Conservation (phyloP, 2,888 invertebrate species). For the Dusona sp. region DNA sequence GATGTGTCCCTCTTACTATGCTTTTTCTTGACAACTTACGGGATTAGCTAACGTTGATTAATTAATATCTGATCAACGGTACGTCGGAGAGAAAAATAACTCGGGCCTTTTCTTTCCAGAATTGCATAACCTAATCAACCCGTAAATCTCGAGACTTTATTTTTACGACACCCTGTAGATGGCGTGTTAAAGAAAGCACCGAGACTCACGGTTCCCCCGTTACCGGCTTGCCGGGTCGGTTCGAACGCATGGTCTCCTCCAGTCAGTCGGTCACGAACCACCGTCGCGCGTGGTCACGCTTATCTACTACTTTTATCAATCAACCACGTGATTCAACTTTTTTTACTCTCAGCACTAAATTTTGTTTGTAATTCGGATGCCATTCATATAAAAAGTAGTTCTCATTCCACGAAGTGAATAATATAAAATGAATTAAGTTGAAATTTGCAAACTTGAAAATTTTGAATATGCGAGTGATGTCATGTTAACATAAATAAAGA, state of each 20-base stretch:
- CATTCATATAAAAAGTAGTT: neutral
- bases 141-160: neutral
- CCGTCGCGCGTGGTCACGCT: conserved; percentile 64
- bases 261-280: conserved; percentile 73
- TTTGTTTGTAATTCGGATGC: neutral
- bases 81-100: neutral
- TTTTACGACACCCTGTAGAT: neutral
- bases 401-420: neutral
- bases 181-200: conserved; percentile 20
- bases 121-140: neutral
- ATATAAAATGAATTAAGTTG: neutral
- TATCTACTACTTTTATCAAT: neutral
- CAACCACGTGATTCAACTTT: conserved; percentile 48
- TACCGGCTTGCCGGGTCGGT: conserved; percentile 53
- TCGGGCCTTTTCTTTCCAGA: neutral
- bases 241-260: conserved; percentile 66
- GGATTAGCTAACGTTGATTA: too few relatives aligned
- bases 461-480: conserved; percentile 29
- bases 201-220: conserved; percentile 57
- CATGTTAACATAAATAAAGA: neutral
- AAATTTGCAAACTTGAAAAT: neutral
- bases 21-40: too few relatives aligned
- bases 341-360: neutral
- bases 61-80: too few relatives aligned
- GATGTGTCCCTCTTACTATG: too few relatives aligned